Conservation (phyloP, 2,113 vertebrate genomes). For the Pachycephala philippinensis region DNA sequence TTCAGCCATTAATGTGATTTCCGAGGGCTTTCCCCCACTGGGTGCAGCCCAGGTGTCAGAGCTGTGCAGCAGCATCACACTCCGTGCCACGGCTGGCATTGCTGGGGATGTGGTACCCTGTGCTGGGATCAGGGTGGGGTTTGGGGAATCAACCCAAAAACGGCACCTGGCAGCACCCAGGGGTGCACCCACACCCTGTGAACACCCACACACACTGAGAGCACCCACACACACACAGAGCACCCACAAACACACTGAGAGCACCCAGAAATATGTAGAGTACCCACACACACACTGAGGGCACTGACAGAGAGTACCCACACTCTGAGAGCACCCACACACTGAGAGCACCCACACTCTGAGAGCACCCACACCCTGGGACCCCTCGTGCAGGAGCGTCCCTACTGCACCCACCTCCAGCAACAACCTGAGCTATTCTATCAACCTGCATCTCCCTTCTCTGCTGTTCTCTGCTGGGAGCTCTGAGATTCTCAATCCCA, state of each 20-base stretch:
- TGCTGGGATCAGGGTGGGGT: neutral
- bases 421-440: too few species aligned
- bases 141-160: neutral
- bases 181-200: neutral
- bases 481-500: neutral
- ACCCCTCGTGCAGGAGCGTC: neutral
- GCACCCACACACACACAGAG: neutral
- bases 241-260: neutral
- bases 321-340: neutral
- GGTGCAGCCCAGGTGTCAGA: neutral
- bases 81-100: neutral
- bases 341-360: neutral
- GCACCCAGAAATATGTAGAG: neutral
- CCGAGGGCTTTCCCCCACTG: neutral
- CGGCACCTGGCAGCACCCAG: neutral
- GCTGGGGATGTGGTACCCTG: neutral
- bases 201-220: neutral
- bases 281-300: neutral
- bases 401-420: rapidly evolving
- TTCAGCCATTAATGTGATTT: neutral
- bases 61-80: neutral
- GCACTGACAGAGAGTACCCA: too few species aligned
- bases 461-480: too few species aligned
- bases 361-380: neutral
- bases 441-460: neutral